Base-by-base conservation (phyloP, 2,113 vertebrate genomes). In the Stigmatopora argus region DNA sequence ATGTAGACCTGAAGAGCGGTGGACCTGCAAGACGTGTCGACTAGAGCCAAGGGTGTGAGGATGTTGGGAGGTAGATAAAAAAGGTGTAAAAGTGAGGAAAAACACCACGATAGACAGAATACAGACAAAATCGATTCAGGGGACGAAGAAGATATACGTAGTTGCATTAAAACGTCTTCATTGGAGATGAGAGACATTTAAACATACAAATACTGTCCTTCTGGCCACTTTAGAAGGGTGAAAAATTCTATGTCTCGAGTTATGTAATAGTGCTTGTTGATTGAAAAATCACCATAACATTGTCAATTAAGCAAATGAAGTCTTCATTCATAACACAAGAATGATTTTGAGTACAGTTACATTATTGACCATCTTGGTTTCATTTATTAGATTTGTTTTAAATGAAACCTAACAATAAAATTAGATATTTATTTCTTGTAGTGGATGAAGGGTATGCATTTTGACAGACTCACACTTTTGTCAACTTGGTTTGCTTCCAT, bases 1-100 rank as follows among this genome's bases (percentile, higher is more conserved):
- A 62, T 97, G 94, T 79, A 99, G 92, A 52, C 97, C 97, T 3
- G 91, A 72, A 0, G 96, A 94, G 63, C 78, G 92, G 73, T 98
- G 94, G 69, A 98, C 90, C 86, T 98, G 95, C 62, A 99, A 87
- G 70, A 99, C 92, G 1, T 94, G 94, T 52, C 96, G 94, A 67
- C 96, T 99, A 84, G 62, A 71, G 73, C 46, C 66, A 23, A 61
- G 56, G 47, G 19, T 66, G 45, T 19, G 46, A 15, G 23, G 23
- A 19, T 1, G 17, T 63, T 61, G 15, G 47, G 53, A 66, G 26
- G 66, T 66, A 2, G 62, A 45, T 23, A 23, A 23, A 67, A n/a
- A 74, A 59, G 13, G 3, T 5, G 15, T 11, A 47, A 26, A 35
- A 12, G n/a, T 6, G 3, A 57, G 19, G 14, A 61, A 12, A 61